Conservation (phyloP, 2,113 vertebrate genomes). For the Uria lomvia region DNA sequence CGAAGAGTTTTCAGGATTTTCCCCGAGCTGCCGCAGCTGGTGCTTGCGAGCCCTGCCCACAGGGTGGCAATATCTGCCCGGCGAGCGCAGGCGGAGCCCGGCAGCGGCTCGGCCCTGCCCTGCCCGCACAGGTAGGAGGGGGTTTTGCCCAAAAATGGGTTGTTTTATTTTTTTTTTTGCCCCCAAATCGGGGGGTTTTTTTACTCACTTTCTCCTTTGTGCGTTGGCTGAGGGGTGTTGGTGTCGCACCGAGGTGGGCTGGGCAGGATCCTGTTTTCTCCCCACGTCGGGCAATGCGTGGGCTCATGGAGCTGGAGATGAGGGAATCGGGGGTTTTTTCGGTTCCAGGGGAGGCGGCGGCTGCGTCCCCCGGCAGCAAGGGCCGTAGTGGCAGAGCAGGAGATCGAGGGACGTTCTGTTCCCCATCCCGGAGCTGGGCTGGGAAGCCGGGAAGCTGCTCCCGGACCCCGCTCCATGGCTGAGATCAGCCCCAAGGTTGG, state of each 20-base stretch:
- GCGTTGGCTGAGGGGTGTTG: neutral
- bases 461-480: fast-evolving
- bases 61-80: slow-evolving; percentile 11
- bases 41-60: neutral
- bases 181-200: neutral
- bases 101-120: fast-evolving
- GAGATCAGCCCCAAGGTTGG: neutral
- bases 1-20: fast-evolving
- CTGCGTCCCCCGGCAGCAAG: neutral
- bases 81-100: neutral
- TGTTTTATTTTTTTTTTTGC: no score
- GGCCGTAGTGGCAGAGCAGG: neutral
- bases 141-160: no score
- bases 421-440: neutral
- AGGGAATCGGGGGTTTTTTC: fast-evolving
- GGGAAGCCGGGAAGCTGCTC: neutral
- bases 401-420: neutral
- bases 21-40: neutral
- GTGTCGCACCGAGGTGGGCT: neutral
- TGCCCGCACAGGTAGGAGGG: neutral
- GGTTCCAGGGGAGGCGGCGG: neutral
- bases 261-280: neutral
- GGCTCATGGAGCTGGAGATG: neutral
- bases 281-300: fast-evolving
- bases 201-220: neutral